A percentile compares a stretch with the other conserved stretches of the same genome.
These are phyloP conservation scores for Sylvilagus bachmani DNA, from an alignment of 2,113 vertebrate species.

Conservation along the genomic window DNA sequence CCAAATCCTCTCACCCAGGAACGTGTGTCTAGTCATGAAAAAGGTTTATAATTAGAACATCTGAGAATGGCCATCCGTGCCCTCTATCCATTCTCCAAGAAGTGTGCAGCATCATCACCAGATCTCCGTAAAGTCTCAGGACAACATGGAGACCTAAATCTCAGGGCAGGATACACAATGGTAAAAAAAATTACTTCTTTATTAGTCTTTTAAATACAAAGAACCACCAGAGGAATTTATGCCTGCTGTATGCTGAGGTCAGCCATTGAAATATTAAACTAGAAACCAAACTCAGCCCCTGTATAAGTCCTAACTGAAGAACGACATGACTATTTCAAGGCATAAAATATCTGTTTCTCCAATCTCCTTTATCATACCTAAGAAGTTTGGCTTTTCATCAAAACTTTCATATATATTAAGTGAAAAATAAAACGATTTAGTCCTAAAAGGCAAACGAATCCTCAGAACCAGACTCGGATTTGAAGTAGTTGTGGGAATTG, in stretches of 20 bases:
- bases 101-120: not conserved
- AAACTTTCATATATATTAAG: not conserved
- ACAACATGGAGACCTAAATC: not conserved
- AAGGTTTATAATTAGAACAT: not conserved
- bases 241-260: not conserved
- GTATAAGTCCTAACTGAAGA: not conserved
- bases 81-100: not conserved
- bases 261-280: not conserved
- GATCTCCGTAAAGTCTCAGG: not conserved
- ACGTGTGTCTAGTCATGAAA: not conserved
- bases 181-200: not conserved
- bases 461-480: not conserved
- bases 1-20: not conserved
- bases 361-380: not conserved
- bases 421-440: not conserved
- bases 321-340: not conserved
- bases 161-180: not conserved
- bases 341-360: constrained; percentile 17
- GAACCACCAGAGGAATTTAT: not conserved
- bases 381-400: constrained; percentile 23
- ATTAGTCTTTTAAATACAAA: not conserved
- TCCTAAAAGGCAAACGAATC: not conserved
- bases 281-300: not conserved
- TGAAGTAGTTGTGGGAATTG: not conserved
- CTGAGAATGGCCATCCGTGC: not conserved